Base-by-base conservation (phyloP, 2,113 vertebrate genomes). In the Chaetodon trifascialis region DNA sequence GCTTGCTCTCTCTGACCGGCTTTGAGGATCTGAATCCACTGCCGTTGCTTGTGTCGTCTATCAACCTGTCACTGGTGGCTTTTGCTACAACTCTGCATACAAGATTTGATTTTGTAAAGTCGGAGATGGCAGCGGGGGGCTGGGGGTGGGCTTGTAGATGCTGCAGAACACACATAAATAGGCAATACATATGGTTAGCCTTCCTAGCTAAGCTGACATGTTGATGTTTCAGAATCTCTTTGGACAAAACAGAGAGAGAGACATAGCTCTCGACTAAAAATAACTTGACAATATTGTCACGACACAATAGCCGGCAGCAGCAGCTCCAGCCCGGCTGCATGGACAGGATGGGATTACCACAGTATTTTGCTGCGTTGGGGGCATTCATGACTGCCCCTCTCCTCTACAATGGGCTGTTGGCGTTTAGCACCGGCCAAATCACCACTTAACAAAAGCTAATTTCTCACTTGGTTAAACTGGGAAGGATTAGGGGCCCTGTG, bases 381-480 rank as follows among this genome's bases (percentile, higher is more conserved):
- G 58, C 69, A 82, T 85, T 84, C 86, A 75, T 74, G 74, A 71
- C 84, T 69, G 80, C 80, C 82, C 74, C 89, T 90, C 90, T 94
- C 89, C 85, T 93, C 68, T 51, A 89, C 87, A 93, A 90, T 88
- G 85, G 93, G 88, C 80, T 87, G 90, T 83, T 86, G 90, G 87
- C 76, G 73, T 94, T 94, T 91, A 92, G 91, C 79, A 54, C 55
- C 59, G 85, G 81, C 93, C 94, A 94, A 94, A 94, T 92, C 90
- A 88, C 91, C 93, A 94, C 94, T 95, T 94, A 95, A 94, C 94
- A 94, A 93, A 91, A 94, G 93, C 95, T 94, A 88, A 95, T 95
- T 95, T 95, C 93, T 95, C 95, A 94, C 93, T 93, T 91, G 90
- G 94, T 94, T 96, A 95, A 90, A 92, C 93, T 92, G 85, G 85